Evolutionary conservation across 2,797 vertebrate genomes (phyloP).

Genomic region (Manis javanica): DNA sequence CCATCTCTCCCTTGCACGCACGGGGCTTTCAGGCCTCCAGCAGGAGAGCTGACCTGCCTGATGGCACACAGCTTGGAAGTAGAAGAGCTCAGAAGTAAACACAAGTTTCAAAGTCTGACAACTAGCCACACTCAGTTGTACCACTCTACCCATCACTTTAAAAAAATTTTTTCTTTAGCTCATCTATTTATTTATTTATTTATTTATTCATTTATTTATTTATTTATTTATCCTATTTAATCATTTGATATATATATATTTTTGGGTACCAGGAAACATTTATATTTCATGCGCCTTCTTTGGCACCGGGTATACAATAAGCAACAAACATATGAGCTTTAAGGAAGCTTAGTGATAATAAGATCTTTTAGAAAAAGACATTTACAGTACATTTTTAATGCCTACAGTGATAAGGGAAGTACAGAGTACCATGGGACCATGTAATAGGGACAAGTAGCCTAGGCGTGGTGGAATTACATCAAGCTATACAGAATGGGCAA

Average conservation of each 20-base stretch:
- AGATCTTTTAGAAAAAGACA: background rate
- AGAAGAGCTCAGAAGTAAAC: background rate
- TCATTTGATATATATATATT: background rate
- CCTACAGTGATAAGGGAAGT: no score
- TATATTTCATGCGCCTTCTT: background rate
- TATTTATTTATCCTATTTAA: background rate
- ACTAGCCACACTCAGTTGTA: background rate
- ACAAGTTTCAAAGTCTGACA: background rate
- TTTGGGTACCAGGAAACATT: background rate
- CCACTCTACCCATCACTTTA: background rate
- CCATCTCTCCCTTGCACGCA: background rate
- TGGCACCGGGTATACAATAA: background rate
- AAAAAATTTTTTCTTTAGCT: background rate
- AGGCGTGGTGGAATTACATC: background rate
- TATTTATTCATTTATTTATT: background rate
- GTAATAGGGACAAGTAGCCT: background rate
- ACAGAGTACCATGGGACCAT: background rate
- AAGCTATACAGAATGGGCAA: background rate
- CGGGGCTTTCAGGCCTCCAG: accelerated
- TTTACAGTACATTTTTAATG: background rate
- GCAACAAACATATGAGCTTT: background rate
- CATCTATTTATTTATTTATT: background rate
- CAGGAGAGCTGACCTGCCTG: background rate
- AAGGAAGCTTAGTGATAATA: background rate
- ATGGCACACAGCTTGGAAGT: background rate